Conservation (phyloP, 2,888 invertebrate genomes). For the Opisthograptis luteolata region DNA sequence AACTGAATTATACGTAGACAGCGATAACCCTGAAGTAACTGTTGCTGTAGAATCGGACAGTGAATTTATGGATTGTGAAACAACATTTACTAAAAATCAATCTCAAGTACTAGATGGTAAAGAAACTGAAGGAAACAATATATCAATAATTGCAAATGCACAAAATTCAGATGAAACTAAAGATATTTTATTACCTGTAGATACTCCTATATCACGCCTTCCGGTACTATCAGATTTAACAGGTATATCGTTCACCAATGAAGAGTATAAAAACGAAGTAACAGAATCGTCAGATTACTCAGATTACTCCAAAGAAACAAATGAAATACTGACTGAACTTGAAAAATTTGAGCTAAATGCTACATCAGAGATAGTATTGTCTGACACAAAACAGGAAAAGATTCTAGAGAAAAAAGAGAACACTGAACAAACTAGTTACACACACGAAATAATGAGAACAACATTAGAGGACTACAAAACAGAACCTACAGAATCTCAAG, state of each 20-base stretch:
- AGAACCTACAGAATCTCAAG: slow-evolving; percentile 5
- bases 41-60: slow-evolving; percentile 62
- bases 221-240: neutral
- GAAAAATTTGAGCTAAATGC: slow-evolving; percentile 8
- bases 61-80: slow-evolving; percentile 78
- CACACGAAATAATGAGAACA: neutral
- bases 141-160: neutral
- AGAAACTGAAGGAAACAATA: neutral
- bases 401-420: neutral
- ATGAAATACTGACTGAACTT: slow-evolving; percentile 14
- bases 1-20: slow-evolving; percentile 39
- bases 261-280: slow-evolving; percentile 7
- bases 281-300: slow-evolving; percentile 4
- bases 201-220: neutral
- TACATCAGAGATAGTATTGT: neutral
- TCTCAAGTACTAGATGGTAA: slow-evolving; percentile 19
- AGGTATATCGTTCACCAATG: slow-evolving; percentile 1
- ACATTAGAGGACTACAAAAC: neutral
- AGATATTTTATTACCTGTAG: neutral
- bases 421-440: neutral
- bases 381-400: neutral
- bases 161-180: neutral
- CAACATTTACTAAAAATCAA: slow-evolving; percentile 66
- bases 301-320: slow-evolving; percentile 19
- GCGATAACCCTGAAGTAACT: slow-evolving; percentile 31